phyloP scores from a whole-genome alignment of 2,797 vertebrate genomes.

The Halcyon chelicuti region DNA sequence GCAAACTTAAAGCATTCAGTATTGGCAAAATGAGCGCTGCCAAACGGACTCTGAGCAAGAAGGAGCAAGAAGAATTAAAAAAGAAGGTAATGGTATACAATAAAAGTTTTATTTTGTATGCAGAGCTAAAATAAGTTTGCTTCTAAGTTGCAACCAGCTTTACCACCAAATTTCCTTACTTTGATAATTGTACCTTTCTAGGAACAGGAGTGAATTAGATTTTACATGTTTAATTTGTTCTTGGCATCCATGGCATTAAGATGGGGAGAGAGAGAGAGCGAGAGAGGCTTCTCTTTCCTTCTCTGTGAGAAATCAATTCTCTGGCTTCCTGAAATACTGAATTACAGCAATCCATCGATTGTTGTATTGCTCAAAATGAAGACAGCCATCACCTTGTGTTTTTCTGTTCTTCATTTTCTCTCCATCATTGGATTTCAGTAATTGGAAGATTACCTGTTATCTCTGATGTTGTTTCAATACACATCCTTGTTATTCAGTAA shows the following conservation, averaged over 20 bases:
- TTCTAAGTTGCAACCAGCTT: background rate
- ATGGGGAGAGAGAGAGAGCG: background rate
- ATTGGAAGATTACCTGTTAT: background rate
- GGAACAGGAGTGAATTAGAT: background rate
- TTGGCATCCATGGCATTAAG: background rate
- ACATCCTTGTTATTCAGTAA: background rate
- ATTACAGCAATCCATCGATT: background rate
- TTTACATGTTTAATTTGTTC: background rate
- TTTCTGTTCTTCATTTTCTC: background rate
- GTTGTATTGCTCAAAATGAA: background rate
- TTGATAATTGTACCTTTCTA: background rate
- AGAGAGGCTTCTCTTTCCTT: background rate
- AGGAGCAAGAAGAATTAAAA: constrained; percentile 97
- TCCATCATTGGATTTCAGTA: background rate
- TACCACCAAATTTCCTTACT: background rate
- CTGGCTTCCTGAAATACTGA: background rate
- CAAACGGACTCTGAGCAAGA: constrained; percentile 96
- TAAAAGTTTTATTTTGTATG: background rate
- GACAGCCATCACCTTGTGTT: background rate
- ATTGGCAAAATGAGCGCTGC: constrained; percentile 97
- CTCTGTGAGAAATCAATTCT: background rate
- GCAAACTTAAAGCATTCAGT: constrained; percentile 96
- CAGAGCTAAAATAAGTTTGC: background rate
- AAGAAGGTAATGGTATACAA: constrained; percentile 88
- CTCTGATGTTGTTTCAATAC: background rate